phyloP scores from a whole-genome alignment of 2,113 vertebrate genomes.

The Prunella fulvescens region DNA sequence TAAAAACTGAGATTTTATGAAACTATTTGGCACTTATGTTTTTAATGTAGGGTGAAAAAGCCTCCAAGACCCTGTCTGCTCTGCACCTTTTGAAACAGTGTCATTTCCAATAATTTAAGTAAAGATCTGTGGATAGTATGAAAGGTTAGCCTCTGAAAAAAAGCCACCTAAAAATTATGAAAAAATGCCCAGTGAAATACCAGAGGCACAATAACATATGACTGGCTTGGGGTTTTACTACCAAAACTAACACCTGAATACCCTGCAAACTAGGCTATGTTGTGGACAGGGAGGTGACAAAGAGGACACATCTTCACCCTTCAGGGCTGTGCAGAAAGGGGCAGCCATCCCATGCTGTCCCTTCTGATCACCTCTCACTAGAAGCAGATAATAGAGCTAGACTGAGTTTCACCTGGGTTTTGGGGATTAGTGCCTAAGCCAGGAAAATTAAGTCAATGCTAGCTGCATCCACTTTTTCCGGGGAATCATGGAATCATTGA shows the following conservation, averaged over 20 bases:
- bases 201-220: neutral
- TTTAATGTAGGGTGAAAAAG: neutral
- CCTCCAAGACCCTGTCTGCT: neutral
- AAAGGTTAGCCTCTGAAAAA: neutral
- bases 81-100: neutral
- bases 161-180: neutral
- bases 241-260: neutral
- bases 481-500: neutral
- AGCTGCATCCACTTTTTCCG: neutral
- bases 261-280: neutral
- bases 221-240: neutral
- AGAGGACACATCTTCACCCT: neutral
- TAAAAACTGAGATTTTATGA: neutral
- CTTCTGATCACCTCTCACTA: neutral
- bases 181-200: neutral
- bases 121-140: neutral
- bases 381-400: neutral
- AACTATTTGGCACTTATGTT: neutral
- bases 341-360: too few species aligned
- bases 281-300: neutral
- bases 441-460: neutral
- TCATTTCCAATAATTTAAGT: neutral
- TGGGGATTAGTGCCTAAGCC: neutral
- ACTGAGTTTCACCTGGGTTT: neutral
- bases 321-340: neutral